phyloP scores from a whole-genome alignment of 35 echinoderm and acorn worm genomes.

The Eucidaris tribuloides region DNA sequence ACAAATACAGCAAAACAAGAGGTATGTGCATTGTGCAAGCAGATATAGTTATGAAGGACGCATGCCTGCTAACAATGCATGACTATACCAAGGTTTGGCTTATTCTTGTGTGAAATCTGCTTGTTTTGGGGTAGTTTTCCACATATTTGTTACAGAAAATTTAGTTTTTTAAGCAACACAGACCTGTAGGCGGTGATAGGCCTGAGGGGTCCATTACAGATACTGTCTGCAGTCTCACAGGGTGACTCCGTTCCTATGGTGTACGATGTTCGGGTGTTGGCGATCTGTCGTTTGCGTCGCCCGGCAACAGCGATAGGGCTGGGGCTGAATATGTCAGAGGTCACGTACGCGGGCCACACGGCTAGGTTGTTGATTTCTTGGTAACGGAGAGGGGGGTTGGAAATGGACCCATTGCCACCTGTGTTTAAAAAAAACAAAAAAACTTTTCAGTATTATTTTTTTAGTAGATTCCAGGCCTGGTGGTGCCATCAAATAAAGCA shows the following conservation, averaged over 20 bases:
- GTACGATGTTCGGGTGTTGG: background rate
- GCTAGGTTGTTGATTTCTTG: background rate
- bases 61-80: background rate
- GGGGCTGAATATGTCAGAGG: background rate
- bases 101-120: background rate
- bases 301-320: background rate
- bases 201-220: constrained; percentile 49
- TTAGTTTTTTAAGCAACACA: background rate
- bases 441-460: no score
- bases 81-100: background rate
- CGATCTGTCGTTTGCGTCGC: constrained; percentile 18
- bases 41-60: no score
- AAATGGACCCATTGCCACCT: background rate
- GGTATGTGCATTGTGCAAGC: background rate
- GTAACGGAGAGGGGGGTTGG: background rate
- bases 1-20: background rate
- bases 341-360: constrained; percentile 1
- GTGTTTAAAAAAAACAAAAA: no score
- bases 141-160: background rate
- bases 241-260: background rate
- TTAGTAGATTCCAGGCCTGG: no score
- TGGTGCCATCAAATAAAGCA: no score
- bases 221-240: background rate
- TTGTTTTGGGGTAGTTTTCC: background rate
- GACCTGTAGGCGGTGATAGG: constrained; percentile 44